These are phyloP conservation scores for Tympanuchus pallidicinctus DNA, from an alignment of 2,113 vertebrate species.

Conservation along the genomic window DNA sequence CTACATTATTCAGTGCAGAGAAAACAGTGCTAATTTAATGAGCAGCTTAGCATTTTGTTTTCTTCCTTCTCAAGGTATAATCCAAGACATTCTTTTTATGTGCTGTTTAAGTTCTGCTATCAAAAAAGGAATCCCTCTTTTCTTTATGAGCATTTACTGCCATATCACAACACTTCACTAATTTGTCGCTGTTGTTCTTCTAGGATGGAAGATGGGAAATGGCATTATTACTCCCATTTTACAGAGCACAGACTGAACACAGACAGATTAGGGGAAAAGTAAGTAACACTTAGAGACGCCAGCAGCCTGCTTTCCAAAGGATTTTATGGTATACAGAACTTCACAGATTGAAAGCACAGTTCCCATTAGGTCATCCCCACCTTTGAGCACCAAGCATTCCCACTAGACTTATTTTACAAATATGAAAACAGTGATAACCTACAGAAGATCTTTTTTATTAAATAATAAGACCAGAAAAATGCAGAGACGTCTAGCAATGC, in stretches of 20 bases:
- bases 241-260: background rate
- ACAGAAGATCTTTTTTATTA: background rate
- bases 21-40: background rate
- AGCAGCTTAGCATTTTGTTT: background rate
- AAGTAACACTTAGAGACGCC: background rate
- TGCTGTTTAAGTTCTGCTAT: background rate
- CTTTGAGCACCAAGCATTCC: background rate
- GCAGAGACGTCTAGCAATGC: background rate
- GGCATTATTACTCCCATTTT: background rate
- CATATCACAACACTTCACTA: background rate
- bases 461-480: background rate
- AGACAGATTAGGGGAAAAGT: background rate
- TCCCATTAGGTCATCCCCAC: background rate
- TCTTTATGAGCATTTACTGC: background rate
- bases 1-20: background rate
- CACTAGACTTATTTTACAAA: background rate
- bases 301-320: background rate
- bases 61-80: background rate
- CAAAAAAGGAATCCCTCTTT: background rate
- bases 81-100: background rate
- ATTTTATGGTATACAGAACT: background rate
- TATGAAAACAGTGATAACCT: background rate
- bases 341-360: background rate
- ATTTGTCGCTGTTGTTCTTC: background rate
- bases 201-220: background rate